Evolutionary conservation across 2,113 vertebrate species (phyloP).

Genomic region (Origma solitaria): DNA sequence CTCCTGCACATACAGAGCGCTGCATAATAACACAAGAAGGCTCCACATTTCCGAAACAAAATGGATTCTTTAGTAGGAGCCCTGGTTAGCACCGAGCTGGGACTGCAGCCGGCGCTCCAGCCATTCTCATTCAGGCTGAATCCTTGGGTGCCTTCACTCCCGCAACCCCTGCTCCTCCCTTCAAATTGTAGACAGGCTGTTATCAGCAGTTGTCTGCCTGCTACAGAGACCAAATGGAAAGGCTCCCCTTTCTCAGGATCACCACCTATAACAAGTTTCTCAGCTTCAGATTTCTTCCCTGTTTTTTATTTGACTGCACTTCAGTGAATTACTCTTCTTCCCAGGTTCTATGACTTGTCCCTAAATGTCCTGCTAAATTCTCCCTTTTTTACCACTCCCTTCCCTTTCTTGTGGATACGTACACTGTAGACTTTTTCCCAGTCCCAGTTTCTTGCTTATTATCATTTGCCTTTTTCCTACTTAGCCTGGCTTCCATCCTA

Average conservation of each 20-base stretch:
- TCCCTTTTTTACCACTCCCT: neutral
- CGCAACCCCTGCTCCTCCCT: conserved; percentile 19
- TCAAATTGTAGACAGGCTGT: conserved; percentile 45
- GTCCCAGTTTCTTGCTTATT: neutral
- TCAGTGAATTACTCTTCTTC: neutral
- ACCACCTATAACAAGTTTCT: conserved; percentile 35
- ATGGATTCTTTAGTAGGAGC: neutral
- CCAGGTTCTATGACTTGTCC: neutral
- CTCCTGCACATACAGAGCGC: neutral
- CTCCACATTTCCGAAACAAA: neutral
- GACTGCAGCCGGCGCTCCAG: conserved; percentile 46
- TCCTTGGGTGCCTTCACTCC: conserved; percentile 9
- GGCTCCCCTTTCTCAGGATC: conserved; percentile 37
- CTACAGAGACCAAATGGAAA: conserved; percentile 40
- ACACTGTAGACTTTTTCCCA: neutral
- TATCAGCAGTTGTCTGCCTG: conserved; percentile 51
- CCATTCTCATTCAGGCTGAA: conserved; percentile 52
- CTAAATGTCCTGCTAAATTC: neutral
- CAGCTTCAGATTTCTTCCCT: neutral
- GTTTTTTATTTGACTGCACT: neutral
- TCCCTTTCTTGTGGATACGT: neutral
- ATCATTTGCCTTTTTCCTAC: neutral
- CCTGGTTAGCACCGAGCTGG: neutral
- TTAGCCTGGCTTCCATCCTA: neutral
- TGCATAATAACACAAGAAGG: neutral